Evolutionary conservation across 2,888 invertebrate genomes (phyloP), one percentile per base, ranked within the genome.

Genomic region (Lasiommata megera): DNA sequence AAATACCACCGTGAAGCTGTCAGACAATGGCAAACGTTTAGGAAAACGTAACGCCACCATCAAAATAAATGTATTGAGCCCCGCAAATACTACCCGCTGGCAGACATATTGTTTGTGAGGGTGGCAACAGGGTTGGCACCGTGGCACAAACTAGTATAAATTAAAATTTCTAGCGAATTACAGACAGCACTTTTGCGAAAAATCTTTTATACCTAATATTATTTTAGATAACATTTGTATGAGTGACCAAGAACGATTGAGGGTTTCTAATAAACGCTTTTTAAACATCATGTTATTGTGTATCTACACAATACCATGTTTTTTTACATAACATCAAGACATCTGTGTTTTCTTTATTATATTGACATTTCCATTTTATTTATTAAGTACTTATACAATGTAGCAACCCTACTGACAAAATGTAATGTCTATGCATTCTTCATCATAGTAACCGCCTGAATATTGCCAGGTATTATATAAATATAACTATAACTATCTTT

Each of bases 21-120:
- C 81, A 84, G 84, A 86, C 85, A 82, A 84, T 81, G 74, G 81
- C 77, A 84, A 86, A 86, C 72, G 83, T 69, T 74, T 76, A 62
- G 70, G 74, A 75, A 77, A 80, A 83, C 75, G 73, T 67, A 74
- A 76, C 74, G 74, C 71, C 74, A 67, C 73, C 70, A 73, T 74
- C 76, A 74, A 73, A 68, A 76, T 80, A 82, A 84, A 84, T 83
- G 80, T 86, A 87, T 87, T 74, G 81, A 78, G 76, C 74, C 75
- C 81, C 76, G 67, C 71, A 71, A 69, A 72, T 68, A 80, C 74
- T 73, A 77, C 76, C 68, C 77, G 68, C 71, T 76, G 64, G 71
- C 76, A 79, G 81, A 84, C 80, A 76, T 84, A 84, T 85, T 85
- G 82, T 85, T 82, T 80, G 76, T 68, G 74, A 79, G 76, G 79